These are phyloP conservation scores for Serranus cabrilla DNA, from an alignment of 2,797 vertebrate genomes.

Conservation along the genomic window DNA sequence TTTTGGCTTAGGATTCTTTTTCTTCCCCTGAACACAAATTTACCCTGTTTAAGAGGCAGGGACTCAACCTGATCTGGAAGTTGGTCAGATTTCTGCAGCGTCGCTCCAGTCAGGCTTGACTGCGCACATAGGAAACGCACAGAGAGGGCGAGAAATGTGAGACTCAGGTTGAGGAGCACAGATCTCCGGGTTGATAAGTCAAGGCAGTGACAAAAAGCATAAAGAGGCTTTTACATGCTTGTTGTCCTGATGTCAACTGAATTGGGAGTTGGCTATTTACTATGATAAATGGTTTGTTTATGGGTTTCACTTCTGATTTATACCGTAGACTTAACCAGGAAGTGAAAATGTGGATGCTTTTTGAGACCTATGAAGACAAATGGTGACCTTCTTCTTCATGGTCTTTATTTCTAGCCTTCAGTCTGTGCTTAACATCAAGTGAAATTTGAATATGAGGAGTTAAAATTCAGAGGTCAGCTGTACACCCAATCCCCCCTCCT, in stretches of 20 bases:
- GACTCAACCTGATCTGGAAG: constrained; percentile 85
- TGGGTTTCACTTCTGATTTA: constrained; percentile 28
- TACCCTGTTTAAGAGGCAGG: constrained; percentile 81
- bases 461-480: constrained; percentile 60
- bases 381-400: constrained; percentile 20
- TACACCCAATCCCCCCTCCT: constrained; percentile 8
- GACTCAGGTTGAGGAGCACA: constrained; percentile 77
- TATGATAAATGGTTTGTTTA: constrained; percentile 46
- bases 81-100: constrained; percentile 83
- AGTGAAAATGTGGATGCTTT: constrained; percentile 7
- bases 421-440: constrained; percentile 36
- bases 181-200: constrained; percentile 80
- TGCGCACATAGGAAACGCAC: constrained; percentile 82
- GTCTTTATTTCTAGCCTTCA: constrained; percentile 28
- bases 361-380: constrained; percentile 12
- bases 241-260: constrained; percentile 73
- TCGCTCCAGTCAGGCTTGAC: constrained; percentile 81
- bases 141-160: constrained; percentile 84
- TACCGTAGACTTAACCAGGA: not conserved
- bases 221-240: constrained; percentile 77
- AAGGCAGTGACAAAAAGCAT: constrained; percentile 80
- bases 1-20: constrained; percentile 85
- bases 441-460: constrained; percentile 39
- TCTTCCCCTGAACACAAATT: constrained; percentile 80
- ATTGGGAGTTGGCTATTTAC: constrained; percentile 40